phyloP scores from a whole-genome alignment of 2,797 vertebrate species.

The Melanotaenia pygmaea region DNA sequence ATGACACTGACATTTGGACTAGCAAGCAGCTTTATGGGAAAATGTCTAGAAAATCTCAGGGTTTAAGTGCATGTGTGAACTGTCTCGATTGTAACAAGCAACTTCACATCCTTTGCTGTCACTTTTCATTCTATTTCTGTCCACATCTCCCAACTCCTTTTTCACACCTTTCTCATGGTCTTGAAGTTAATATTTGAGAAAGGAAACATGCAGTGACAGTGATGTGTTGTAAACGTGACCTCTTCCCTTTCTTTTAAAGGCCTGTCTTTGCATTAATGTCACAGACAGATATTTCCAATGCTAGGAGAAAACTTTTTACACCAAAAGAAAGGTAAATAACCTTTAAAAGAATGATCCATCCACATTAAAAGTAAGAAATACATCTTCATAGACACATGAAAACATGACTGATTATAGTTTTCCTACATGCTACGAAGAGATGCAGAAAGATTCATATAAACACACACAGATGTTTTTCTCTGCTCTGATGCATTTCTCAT shows the following conservation, averaged over 20 bases:
- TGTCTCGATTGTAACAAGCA: not conserved
- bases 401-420: too few species aligned
- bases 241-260: not conserved
- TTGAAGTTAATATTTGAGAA: constrained; percentile 4
- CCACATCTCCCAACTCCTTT: not conserved
- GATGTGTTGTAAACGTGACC: not conserved
- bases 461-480: constrained; percentile 45
- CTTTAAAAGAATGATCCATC: not conserved
- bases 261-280: constrained; percentile 2
- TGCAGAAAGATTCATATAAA: constrained; percentile 17
- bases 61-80: not conserved
- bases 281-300: not conserved
- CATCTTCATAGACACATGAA: not conserved
- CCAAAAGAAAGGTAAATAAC: not conserved
- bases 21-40: not conserved
- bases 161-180: constrained; percentile 18
- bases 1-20: not conserved
- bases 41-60: not conserved
- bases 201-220: constrained; percentile 4
- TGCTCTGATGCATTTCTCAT: constrained; percentile 56
- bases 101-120: constrained; percentile 16
- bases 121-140: not conserved
- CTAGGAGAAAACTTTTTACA: not conserved
- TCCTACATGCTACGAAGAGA: too few species aligned
- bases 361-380: not conserved